These are phyloP conservation scores for Henicopernis longicauda DNA, from an alignment of 2,113 vertebrate genomes.

Conservation along the genomic window DNA sequence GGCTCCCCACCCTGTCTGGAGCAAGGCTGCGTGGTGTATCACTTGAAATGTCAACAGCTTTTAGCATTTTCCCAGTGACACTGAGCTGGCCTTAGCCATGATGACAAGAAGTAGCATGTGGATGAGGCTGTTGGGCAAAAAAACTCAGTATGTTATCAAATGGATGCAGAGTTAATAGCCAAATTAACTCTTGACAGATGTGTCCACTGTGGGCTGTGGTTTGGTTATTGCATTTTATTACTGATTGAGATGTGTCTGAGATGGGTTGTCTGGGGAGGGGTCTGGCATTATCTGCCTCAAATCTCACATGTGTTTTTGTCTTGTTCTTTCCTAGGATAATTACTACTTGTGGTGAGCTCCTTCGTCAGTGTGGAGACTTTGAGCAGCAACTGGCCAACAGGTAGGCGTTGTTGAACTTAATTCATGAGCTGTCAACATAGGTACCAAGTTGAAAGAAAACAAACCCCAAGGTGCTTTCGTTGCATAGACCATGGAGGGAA, in stretches of 20 bases:
- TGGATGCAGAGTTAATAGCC: background rate
- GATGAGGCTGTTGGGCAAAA: background rate
- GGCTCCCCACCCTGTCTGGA: background rate
- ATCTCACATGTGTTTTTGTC: background rate
- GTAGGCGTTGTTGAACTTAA: conserved; percentile 34
- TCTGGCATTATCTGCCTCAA: background rate
- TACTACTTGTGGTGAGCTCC: conserved; percentile 79
- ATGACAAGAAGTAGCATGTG: background rate
- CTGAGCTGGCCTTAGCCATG: background rate
- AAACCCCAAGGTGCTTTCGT: background rate
- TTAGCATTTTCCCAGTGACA: background rate
- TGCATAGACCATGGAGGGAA: background rate
- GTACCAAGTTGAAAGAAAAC: background rate
- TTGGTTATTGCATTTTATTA: background rate
- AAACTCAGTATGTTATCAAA: background rate
- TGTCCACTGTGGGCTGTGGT: background rate
- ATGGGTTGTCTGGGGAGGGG: background rate
- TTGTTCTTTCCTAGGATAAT: conserved; percentile 73
- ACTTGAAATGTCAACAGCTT: background rate
- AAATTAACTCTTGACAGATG: background rate
- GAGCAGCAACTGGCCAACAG: conserved; percentile 83
- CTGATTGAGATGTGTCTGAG: background rate
- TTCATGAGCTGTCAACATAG: background rate
- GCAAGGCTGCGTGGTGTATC: background rate
- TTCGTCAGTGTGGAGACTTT: conserved; percentile 79